Conservation (phyloP, 2,797 vertebrate species). For the Eulemur mongoz region DNA sequence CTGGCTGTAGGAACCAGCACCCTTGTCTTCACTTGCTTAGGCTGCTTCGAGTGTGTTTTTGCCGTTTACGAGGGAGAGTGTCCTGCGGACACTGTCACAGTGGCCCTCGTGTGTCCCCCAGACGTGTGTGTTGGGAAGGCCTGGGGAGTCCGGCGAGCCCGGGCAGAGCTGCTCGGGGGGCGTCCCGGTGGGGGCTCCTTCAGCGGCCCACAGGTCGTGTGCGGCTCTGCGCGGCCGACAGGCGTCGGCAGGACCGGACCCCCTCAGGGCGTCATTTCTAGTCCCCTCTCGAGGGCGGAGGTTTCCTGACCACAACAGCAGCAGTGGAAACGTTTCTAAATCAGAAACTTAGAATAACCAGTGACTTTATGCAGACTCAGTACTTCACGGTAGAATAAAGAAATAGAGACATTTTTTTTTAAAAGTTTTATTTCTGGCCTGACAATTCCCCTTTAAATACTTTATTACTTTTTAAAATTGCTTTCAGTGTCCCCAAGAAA, state of each 20-base stretch:
- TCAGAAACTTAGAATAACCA: background rate
- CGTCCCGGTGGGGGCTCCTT: background rate
- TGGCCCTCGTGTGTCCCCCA: background rate
- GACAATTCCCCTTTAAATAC: conserved; percentile 43
- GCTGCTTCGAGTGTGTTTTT: background rate
- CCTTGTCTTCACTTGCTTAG: too few species aligned
- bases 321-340: background rate
- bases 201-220: background rate
- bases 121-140: background rate
- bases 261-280: fast-evolving
- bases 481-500: conserved; percentile 50
- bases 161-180: fast-evolving
- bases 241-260: background rate
- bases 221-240: fast-evolving
- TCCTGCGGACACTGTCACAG: too few species aligned
- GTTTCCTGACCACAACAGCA: background rate
- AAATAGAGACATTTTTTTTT: background rate
- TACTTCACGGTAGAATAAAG: background rate
- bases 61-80: too few species aligned
- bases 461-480: conserved; percentile 61
- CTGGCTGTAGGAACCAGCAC: background rate
- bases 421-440: conserved; percentile 27
- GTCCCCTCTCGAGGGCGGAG: background rate
- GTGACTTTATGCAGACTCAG: too few species aligned
- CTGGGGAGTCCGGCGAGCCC: fast-evolving